Conservation (phyloP, 2,113 vertebrate genomes). For the Chitala chitala region DNA sequence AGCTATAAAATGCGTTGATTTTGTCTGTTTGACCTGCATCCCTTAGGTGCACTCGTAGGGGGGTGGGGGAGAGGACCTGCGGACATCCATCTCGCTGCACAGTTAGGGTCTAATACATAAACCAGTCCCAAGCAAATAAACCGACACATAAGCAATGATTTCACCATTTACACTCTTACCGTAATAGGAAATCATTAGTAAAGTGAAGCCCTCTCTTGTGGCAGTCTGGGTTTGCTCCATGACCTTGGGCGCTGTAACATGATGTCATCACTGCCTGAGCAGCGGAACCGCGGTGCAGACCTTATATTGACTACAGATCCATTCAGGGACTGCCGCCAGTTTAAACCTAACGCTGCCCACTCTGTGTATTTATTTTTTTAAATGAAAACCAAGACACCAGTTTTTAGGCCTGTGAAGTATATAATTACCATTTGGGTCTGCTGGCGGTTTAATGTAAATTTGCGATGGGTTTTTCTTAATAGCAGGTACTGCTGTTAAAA, state of each 20-base stretch:
- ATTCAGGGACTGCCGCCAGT: not conserved
- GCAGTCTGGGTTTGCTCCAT: conserved; percentile 31
- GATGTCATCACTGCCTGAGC: conserved; percentile 8
- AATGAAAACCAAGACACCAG: conserved; percentile 40
- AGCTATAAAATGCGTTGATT: conserved; percentile 23
- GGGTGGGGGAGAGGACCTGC: not conserved
- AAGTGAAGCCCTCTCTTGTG: not conserved
- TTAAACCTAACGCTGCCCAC: conserved; percentile 31
- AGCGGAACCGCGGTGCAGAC: not conserved
- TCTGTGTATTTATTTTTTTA: conserved; percentile 50
- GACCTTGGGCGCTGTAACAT: not conserved
- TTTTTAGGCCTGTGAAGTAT: not conserved
- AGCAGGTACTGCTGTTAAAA: conserved; percentile 7
- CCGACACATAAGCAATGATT: conserved; percentile 16
- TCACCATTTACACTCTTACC: conserved; percentile 7
- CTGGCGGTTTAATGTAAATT: not conserved
- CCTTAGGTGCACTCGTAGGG: not conserved
- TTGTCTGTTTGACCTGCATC: not conserved
- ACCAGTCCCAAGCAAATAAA: not conserved
- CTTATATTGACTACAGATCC: not conserved
- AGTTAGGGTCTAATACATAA: not conserved
- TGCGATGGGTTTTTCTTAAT: not conserved
- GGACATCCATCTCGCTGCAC: not conserved
- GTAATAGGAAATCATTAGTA: conserved; percentile 25
- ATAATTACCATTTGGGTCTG: not conserved